Base-by-base conservation (phyloP, 2,888 invertebrate genomes). In the Agriopis leucophaearia region DNA sequence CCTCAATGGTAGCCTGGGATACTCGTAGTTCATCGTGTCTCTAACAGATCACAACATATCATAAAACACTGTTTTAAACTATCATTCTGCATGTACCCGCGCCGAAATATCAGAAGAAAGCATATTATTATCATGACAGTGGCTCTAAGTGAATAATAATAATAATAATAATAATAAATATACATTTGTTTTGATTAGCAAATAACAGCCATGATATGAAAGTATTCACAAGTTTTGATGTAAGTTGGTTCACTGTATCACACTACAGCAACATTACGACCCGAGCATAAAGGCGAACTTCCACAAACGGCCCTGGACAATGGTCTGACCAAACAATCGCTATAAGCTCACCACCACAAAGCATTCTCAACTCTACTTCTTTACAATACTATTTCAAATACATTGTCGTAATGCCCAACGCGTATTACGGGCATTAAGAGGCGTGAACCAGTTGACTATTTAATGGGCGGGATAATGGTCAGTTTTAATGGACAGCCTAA, bases 241-340 rank as follows among this genome's bases (percentile, higher is more conserved):
- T 8, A 66, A 62, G 52, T 54, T 62, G 5, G 9, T 16, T 38
- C 15, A 56, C 68, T 56, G 68, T 55, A 12, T 27, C 35, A 48
- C 9, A 48, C 6, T 50, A 48, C 44, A 54, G 36, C 2, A 42
- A 56, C 56, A 63, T 63, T 70, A 63, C 69, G 55, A 64, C 13
- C 52, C 38, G 52, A 40, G 36, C 35, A 59, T 74, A 71, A 75
- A 74, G 64, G 69, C 16, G 60, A 72, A 74, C 71, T 74, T 72
- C 66, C 61, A 65, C 66, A 68, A 71, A 72, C 64, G 66, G 71
- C 62, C 48, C 63, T 68, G 72, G 66, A 66, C 70, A 66, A 69
- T 69, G 67, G 70, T 56, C 58, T 57, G 71, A 66, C 70, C 65
- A 67, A 72, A 67, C 70, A 64, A 72, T 70, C 63, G 67, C 64